Evolutionary conservation across 1,140 invertebrate species (phyloP).

Genomic region (Andrena cerasifolii): DNA sequence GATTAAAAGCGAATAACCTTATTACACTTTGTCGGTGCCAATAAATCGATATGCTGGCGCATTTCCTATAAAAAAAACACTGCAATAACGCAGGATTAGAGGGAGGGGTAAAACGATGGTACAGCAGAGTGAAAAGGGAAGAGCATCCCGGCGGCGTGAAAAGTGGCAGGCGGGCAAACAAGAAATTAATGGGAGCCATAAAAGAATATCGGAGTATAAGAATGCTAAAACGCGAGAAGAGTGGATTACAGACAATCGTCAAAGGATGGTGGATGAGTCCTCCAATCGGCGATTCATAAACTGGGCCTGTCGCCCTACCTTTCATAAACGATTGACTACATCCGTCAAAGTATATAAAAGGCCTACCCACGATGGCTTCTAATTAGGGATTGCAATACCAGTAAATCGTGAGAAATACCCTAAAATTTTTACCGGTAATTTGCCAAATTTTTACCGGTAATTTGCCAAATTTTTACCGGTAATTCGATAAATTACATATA

Average conservation of each 20-base stretch:
- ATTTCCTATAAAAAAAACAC: neutral
- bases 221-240: neutral
- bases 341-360: neutral
- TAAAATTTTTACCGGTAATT: no score
- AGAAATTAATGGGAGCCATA: neutral
- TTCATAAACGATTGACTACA: conserved; percentile 2
- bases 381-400: neutral
- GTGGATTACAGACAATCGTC: neutral
- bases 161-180: neutral
- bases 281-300: conserved; percentile 2
- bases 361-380: no score
- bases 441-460: no score
- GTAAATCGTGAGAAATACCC: neutral
- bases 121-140: neutral
- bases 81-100: conserved; percentile 13
- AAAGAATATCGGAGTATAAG: no score
- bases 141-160: neutral
- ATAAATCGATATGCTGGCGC: conserved; percentile 38
- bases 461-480: no score
- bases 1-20: conserved; percentile 42
- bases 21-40: conserved; percentile 9
- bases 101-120: neutral
- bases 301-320: neutral
- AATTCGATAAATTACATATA: no score
- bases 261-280: neutral